A percentile compares a stretch with the other conserved stretches of the same genome.
Conservation (phyloP, 2,888 invertebrate genomes). For the Ceratothoa steindachneri region DNA sequence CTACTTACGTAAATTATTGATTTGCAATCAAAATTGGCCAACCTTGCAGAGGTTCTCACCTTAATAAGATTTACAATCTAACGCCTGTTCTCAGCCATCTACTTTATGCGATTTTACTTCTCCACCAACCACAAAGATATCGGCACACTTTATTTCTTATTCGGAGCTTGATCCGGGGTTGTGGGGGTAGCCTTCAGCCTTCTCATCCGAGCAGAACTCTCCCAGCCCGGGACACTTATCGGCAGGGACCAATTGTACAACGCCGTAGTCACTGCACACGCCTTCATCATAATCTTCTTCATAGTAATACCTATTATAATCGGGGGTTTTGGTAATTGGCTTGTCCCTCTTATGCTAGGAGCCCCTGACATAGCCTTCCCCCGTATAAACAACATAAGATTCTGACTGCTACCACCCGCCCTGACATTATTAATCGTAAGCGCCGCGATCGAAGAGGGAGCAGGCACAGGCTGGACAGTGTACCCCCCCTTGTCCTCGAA, state of each 20-base stretch:
- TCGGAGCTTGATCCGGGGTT: too few relatives aligned
- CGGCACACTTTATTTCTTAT: too few relatives aligned
- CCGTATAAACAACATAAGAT: conserved; percentile 83
- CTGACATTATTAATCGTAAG: conserved; percentile 64
- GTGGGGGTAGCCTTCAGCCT: too few relatives aligned
- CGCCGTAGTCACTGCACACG: too few relatives aligned
- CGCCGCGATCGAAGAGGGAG: conserved; percentile 65
- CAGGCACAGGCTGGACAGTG: conserved; percentile 73
- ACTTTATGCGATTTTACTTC: too few relatives aligned
- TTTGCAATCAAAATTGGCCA: too few relatives aligned
- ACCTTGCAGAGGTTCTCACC: too few relatives aligned
- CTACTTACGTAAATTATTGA: too few relatives aligned
- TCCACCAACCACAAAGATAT: too few relatives aligned
- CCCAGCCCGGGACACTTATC: conserved; percentile 65
- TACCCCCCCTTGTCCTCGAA: conserved; percentile 66
- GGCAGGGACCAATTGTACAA: conserved; percentile 73
- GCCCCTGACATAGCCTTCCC: conserved; percentile 73
- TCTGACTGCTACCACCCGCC: conserved; percentile 70
- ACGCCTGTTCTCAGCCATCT: too few relatives aligned
- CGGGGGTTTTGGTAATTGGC: conserved; percentile 79
- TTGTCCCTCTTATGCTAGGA: conserved; percentile 70
- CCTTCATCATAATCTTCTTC: conserved; percentile 75
- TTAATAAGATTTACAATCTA: too few relatives aligned
- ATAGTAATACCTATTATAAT: conserved; percentile 61
- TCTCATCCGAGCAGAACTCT: too few relatives aligned